These are phyloP conservation scores for Peromyscus maniculatus DNA, from an alignment of 2,113 vertebrate species.

Conservation along the genomic window DNA sequence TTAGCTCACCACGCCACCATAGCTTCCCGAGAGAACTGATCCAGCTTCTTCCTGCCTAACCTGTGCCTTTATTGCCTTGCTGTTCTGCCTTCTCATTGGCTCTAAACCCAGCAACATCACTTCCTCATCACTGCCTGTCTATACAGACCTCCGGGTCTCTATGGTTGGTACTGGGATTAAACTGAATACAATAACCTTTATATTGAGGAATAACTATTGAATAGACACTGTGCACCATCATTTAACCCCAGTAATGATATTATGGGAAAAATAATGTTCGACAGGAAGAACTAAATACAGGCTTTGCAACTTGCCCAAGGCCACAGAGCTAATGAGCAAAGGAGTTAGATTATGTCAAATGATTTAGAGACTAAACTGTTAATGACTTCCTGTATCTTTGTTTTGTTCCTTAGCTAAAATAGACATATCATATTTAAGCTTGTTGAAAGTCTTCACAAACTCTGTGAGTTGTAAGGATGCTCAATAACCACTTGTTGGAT, in stretches of 20 bases:
- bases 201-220: background rate
- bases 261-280: background rate
- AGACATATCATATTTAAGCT: background rate
- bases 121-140: no score
- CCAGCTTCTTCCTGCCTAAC: no score
- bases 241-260: background rate
- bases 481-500: slow-evolving; percentile 4
- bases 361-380: background rate
- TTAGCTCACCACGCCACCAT: no score
- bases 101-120: no score
- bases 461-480: background rate
- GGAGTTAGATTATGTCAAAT: background rate
- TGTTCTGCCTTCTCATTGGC: no score
- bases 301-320: background rate
- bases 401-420: background rate
- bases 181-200: background rate
- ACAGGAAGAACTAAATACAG: slow-evolving; percentile 2
- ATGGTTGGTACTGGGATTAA: background rate
- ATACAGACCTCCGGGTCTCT: no score
- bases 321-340: background rate
- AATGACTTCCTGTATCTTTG: background rate
- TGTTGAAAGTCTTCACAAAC: background rate
- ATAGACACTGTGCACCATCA: background rate
- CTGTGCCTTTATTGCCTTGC: no score
- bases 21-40: no score